Base-by-base conservation (phyloP, 35 echinoderm and acorn worm species). In the Anneissia japonica region DNA sequence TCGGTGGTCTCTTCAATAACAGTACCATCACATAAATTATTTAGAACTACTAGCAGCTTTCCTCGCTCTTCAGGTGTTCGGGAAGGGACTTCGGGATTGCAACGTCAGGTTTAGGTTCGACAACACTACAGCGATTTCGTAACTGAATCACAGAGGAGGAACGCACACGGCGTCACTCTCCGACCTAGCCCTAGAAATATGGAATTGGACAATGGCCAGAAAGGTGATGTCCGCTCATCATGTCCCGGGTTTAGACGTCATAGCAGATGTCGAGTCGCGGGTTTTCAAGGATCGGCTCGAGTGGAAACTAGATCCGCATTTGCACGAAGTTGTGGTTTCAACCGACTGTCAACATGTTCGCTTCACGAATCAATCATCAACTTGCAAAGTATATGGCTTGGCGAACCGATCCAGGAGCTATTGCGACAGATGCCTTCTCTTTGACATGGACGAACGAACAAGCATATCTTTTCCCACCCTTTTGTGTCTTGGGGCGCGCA, bases 141-240 rank as follows among this genome's bases (percentile, higher is more conserved):
- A 85, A 30, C 33, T 85, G 10, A 85, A 85, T 29, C 83, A 74
- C 55, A 31, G 36, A 72, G 55, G 83, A 10, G 55, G 51, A 74
- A 85, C 45, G 3, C 36, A 85, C 3, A 73, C 55, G 3, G 17
- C 46, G n/a, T 32, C 19, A 14, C 31, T 85, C 11, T 34, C 13
- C 33, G 23, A 31, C 31, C 30, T 41, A 28, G 55, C 41, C 2
- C 5, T 74, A 29, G 83, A 85, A 17, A 72, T 85, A 23, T 85
- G 83, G 83, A 72, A 74, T 26, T 85, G 83, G 55, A 21, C 13
- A 28, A 12, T 85, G 35, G 31, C 31, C 17, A 72, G 33, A 17
- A 19, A 56, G 1, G 21, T 85, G 3, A 0, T 85, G 1, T 74
- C 83, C 2, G 46, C 83, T 16, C 35, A 72, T 32, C 72, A 85